These are phyloP conservation scores for Aphodius granarius DNA, from an alignment of 2,888 invertebrate genomes.

Conservation along the genomic window DNA sequence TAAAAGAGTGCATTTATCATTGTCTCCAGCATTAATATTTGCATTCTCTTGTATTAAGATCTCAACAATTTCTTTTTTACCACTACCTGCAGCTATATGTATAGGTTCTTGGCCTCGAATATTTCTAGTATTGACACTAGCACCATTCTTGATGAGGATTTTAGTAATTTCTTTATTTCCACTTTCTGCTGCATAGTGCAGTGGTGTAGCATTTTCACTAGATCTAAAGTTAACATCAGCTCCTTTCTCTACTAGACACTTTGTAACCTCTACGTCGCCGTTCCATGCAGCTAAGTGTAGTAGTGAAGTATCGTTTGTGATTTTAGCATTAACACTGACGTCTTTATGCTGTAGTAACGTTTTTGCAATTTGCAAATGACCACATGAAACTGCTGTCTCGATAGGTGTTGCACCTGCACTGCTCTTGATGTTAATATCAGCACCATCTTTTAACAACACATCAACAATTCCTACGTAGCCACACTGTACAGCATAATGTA, in stretches of 20 bases:
- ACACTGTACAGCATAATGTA: slow-evolving; percentile 30
- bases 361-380: too few relatives aligned
- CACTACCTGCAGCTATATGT: slow-evolving; percentile 22
- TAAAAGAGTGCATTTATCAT: slow-evolving; percentile 24
- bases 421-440: too few relatives aligned
- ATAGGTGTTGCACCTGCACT: too few relatives aligned
- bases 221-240: too few relatives aligned
- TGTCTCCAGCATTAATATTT: slow-evolving; percentile 27
- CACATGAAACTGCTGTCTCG: too few relatives aligned
- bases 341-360: slow-evolving; percentile 22
- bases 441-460: too few relatives aligned
- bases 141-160: slow-evolving; percentile 28
- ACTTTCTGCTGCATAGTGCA: too few relatives aligned
- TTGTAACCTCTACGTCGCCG: slow-evolving; percentile 23
- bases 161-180: slow-evolving; percentile 31
- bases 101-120: slow-evolving; percentile 25
- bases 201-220: too few relatives aligned
- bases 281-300: slow-evolving; percentile 31
- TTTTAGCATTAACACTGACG: slow-evolving; percentile 27
- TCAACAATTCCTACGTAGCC: too few relatives aligned
- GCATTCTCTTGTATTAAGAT: background rate
- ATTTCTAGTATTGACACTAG: slow-evolving; percentile 18
- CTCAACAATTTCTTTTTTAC: background rate
- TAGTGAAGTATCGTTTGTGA: slow-evolving; percentile 29
- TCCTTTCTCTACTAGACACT: slow-evolving; percentile 21